A percentile compares a stretch with the other conserved stretches of the same genome.
phyloP scores from a whole-genome alignment of 2,113 vertebrate species.

The Podilymbus podiceps region DNA sequence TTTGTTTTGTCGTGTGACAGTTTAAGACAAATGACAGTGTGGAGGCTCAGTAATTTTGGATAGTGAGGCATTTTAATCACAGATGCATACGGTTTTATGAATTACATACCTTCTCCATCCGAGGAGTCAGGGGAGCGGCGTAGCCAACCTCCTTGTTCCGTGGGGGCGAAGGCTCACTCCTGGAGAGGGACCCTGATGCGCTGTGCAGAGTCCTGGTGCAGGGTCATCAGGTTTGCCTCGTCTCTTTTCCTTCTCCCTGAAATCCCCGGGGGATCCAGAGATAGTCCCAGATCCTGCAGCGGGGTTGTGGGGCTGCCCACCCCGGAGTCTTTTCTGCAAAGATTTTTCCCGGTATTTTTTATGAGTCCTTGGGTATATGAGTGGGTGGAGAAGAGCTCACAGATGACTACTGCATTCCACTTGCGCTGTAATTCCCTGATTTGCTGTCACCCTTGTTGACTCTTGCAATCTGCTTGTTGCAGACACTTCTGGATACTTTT shows the following conservation, averaged over 20 bases:
- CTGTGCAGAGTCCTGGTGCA: not conserved
- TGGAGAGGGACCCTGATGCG: accelerated
- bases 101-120: not conserved
- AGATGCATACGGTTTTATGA: not conserved
- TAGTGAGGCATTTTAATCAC: not conserved
- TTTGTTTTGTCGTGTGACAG: not conserved
- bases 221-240: not conserved
- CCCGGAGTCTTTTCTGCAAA: not conserved
- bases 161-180: not conserved
- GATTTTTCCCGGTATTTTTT: not conserved
- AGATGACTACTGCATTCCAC: not conserved
- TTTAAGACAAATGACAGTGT: not conserved
- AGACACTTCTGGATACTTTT: not conserved
- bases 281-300: not conserved
- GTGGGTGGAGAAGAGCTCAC: not conserved
- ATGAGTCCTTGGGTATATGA: not conserved
- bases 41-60: not conserved
- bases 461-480: not conserved
- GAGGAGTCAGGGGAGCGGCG: not conserved
- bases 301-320: not conserved
- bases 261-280: not conserved
- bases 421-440: not conserved
- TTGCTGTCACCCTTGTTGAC: not conserved
- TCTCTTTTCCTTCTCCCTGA: not conserved
- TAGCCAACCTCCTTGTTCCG: accelerated